Conservation (phyloP, 2,113 vertebrate species). For the Platichthys flesus region DNA sequence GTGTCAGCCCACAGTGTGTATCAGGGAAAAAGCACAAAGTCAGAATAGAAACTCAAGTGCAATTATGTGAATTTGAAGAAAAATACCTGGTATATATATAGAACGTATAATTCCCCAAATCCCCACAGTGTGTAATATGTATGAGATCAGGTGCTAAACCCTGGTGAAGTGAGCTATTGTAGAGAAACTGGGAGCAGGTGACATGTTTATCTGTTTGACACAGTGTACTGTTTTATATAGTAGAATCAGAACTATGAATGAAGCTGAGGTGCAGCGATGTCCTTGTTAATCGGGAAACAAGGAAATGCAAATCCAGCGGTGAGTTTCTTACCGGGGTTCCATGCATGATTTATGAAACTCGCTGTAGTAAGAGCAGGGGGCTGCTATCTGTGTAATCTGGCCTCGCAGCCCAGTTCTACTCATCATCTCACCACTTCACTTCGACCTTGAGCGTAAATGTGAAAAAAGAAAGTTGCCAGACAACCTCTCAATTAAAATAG, state of each 20-base stretch:
- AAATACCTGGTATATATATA: neutral
- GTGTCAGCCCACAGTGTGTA: slow-evolving; percentile 5
- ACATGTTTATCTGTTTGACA: slow-evolving; percentile 36
- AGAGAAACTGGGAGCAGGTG: slow-evolving; percentile 5
- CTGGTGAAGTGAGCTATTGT: slow-evolving; percentile 16
- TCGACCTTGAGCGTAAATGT: slow-evolving; percentile 46
- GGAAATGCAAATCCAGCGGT: slow-evolving; percentile 39
- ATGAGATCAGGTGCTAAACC: slow-evolving; percentile 1
- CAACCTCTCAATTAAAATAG: slow-evolving; percentile 17
- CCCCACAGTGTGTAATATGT: too few relatives aligned
- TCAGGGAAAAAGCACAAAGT: slow-evolving; percentile 17
- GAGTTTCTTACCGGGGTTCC: slow-evolving; percentile 21
- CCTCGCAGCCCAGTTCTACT: slow-evolving; percentile 45
- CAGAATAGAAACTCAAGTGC: slow-evolving; percentile 8
- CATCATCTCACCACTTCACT: slow-evolving; percentile 32
- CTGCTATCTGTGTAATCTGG: slow-evolving; percentile 52
- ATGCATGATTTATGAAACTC: slow-evolving; percentile 69
- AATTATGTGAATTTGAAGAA: neutral
- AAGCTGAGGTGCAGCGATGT: slow-evolving; percentile 23
- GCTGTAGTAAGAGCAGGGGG: neutral
- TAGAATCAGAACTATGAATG: slow-evolving; percentile 28
- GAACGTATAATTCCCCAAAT: too few relatives aligned
- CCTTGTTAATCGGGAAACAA: slow-evolving; percentile 56
- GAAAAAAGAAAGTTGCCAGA: slow-evolving; percentile 16
- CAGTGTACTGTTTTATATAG: slow-evolving; percentile 12